These are phyloP conservation scores for Drosophila borealis DNA, from an alignment of 2,888 invertebrate species.

Conservation along the genomic window DNA sequence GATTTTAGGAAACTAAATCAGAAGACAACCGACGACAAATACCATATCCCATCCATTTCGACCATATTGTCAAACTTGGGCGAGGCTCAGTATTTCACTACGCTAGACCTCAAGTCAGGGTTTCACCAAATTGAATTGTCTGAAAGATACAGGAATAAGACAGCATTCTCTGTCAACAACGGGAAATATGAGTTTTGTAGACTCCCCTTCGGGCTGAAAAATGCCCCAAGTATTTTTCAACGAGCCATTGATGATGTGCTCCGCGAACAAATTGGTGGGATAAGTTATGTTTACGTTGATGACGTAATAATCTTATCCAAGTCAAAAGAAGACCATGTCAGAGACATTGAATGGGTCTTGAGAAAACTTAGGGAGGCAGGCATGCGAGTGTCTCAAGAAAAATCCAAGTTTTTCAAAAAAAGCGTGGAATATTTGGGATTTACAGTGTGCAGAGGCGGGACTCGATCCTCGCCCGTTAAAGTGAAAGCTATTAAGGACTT, in stretches of 20 bases:
- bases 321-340: background rate
- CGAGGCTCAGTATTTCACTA: background rate
- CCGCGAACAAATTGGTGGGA: too few relatives aligned
- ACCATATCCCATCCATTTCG: background rate
- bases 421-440: too few relatives aligned
- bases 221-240: too few relatives aligned
- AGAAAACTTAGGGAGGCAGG: constrained; percentile 4
- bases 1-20: constrained; percentile 2
- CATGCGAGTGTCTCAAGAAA: background rate
- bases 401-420: too few relatives aligned
- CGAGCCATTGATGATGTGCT: too few relatives aligned
- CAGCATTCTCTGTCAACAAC: constrained; percentile 1
- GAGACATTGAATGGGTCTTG: constrained; percentile 3
- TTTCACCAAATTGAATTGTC: constrained; percentile 1
- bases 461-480: too few relatives aligned
- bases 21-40: background rate
- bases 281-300: constrained; percentile 6
- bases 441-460: too few relatives aligned
- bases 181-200: too few relatives aligned
- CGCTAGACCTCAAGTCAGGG: constrained; percentile 1
- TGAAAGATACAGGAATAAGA: constrained; percentile 4
- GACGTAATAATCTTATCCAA: constrained; percentile 12
- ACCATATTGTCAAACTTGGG: too few relatives aligned
- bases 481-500: too few relatives aligned
- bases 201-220: too few relatives aligned